Evolutionary conservation across 2,113 vertebrate genomes (phyloP), one percentile per base, ranked within the genome.

Genomic region (Zootoca vivipara): DNA sequence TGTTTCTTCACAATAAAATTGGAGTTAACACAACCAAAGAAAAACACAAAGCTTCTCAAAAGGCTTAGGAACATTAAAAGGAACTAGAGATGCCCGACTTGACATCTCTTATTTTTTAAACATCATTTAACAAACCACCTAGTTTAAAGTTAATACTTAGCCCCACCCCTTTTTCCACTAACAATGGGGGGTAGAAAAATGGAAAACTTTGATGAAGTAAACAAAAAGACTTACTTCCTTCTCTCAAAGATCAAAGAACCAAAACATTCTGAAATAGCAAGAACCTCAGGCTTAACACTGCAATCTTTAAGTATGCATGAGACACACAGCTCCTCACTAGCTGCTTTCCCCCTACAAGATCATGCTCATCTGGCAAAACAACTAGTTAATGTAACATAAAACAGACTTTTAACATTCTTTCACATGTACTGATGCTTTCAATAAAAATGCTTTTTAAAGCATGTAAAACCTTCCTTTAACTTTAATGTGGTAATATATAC

Each of bases 201-300:
- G 10, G 40, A 73, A 89, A 75, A 82, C 78, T 56, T 89, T 85
- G 75, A 78, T 26, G 3, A 82, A 77, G n/a, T 67, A 67, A 87
- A 75, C 52, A 58, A 46, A 74, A 38, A 75, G 52, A 40, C 30
- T 87, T 84, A 40, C 69, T 73, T 87, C 52, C 80, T 73, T 78
- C 35, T 79, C 56, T 58, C 9, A 82, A 18, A 78, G 30, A 78
- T 72, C 28, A 67, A 75, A 38, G n/a, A 84, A 42, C 42, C 42
- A 83, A 58, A 28, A 77, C 3, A 40, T 40, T 78, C 40, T 78
- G 64, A 90, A 82, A 70, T 35, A 64, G 30, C 3, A 77, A 74
- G 73, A 82, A 90, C 7, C 35, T 52, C 12, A 65, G 28, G 7
- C 33, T 78, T 7, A 35, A 70, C 7, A 52, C 13, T 52, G 40